Evolutionary conservation across 2,888 invertebrate genomes (phyloP).

Genomic region (Troides oblongomaculatus): DNA sequence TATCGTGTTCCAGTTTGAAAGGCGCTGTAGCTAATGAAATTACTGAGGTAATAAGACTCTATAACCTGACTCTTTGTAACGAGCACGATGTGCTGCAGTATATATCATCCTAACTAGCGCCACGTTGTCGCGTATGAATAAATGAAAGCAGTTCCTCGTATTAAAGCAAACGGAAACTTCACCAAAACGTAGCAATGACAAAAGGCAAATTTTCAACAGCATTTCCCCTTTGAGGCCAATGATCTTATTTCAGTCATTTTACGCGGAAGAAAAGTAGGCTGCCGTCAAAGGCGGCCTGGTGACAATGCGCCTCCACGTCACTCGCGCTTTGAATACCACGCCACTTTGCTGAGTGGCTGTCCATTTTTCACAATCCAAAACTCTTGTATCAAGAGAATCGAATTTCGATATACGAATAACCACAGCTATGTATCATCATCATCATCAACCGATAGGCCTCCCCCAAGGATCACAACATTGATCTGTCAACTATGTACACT

Average conservation of each 20-base stretch:
- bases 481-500: too few relatives aligned
- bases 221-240: slow-evolving; percentile 27
- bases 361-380: slow-evolving; percentile 11
- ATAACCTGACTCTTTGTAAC: too few relatives aligned
- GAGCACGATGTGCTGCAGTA: too few relatives aligned
- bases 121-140: too few relatives aligned
- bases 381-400: neutral
- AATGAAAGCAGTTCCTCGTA: neutral
- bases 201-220: slow-evolving; percentile 12
- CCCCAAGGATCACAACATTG: too few relatives aligned
- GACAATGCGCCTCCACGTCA: slow-evolving; percentile 11
- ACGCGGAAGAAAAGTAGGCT: slow-evolving; percentile 18
- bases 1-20: too few relatives aligned
- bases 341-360: slow-evolving; percentile 17
- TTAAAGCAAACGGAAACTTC: slow-evolving; percentile 8
- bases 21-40: too few relatives aligned
- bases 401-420: too few relatives aligned
- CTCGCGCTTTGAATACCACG: slow-evolving; percentile 15
- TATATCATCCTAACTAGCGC: too few relatives aligned
- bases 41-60: too few relatives aligned
- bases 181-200: slow-evolving; percentile 13
- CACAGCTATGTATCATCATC: too few relatives aligned
- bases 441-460: too few relatives aligned
- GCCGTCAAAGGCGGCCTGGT: slow-evolving; percentile 23
- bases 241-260: slow-evolving; percentile 25